These are phyloP conservation scores for Bos indicus DNA, from an alignment of 2,113 vertebrate genomes.

Conservation along the genomic window DNA sequence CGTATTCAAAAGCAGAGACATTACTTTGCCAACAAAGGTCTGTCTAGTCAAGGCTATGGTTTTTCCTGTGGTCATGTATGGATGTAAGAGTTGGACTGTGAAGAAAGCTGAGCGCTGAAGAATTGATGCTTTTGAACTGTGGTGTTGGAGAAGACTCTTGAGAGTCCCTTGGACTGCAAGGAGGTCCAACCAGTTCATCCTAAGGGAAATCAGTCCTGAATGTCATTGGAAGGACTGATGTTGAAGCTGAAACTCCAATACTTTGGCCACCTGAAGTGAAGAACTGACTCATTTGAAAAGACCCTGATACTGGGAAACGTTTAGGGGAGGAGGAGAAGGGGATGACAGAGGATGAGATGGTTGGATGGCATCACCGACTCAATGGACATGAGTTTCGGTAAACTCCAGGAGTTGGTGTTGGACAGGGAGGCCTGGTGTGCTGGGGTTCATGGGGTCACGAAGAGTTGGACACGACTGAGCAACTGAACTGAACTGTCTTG, in stretches of 20 bases:
- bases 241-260: background rate
- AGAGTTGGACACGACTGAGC: background rate
- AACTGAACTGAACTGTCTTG: background rate
- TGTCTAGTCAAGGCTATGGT: background rate
- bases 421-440: background rate
- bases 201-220: background rate
- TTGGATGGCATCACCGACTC: background rate
- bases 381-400: background rate
- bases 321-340: background rate
- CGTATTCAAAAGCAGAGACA: background rate
- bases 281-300: background rate
- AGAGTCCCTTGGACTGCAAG: background rate
- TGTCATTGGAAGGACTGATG: background rate
- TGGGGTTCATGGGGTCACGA: rapidly evolving
- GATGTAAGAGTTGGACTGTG: background rate
- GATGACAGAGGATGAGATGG: background rate
- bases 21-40: background rate
- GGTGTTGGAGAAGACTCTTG: background rate
- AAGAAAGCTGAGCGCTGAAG: background rate
- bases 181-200: background rate
- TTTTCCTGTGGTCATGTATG: background rate
- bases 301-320: background rate
- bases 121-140: background rate
- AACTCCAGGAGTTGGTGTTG: background rate
- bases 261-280: background rate